Percentiles rank a stretch among this genome's conserved stretches.
Conservation (phyloP, 2,113 vertebrate genomes). For the Xiphias gladius region DNA sequence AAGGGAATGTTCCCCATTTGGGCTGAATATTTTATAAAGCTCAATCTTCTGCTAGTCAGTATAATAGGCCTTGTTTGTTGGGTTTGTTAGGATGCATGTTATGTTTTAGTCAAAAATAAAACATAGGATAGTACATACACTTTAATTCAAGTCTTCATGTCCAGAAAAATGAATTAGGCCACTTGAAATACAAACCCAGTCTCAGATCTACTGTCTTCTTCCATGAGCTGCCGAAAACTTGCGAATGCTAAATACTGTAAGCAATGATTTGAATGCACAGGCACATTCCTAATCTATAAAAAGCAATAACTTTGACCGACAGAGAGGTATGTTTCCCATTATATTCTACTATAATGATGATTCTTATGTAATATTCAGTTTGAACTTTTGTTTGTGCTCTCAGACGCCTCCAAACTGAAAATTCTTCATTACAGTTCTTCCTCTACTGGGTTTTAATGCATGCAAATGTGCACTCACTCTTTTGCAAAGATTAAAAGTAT, state of each 20-base stretch:
- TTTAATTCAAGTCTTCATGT: background rate
- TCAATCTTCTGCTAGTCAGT: background rate
- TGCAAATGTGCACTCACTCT: slow-evolving; percentile 25
- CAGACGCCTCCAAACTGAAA: background rate
- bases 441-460: background rate
- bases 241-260: slow-evolving; percentile 21
- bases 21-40: background rate
- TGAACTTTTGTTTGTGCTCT: background rate
- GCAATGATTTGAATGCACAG: background rate
- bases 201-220: background rate
- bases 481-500: slow-evolving; percentile 12
- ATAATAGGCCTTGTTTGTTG: slow-evolving; percentile 2
- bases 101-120: background rate
- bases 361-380: background rate
- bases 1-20: slow-evolving; percentile 27
- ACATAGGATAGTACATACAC: background rate
- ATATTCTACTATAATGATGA: background rate
- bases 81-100: background rate
- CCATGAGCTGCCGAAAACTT: slow-evolving; percentile 5
- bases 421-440: background rate
- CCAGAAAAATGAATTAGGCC: background rate
- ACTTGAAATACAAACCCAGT: background rate
- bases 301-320: background rate
- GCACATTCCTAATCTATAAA: background rate
- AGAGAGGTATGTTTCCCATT: background rate